These are phyloP conservation scores for Acanthurus lineatus DNA, from an alignment of 2,797 vertebrate species.

Conservation along the genomic window DNA sequence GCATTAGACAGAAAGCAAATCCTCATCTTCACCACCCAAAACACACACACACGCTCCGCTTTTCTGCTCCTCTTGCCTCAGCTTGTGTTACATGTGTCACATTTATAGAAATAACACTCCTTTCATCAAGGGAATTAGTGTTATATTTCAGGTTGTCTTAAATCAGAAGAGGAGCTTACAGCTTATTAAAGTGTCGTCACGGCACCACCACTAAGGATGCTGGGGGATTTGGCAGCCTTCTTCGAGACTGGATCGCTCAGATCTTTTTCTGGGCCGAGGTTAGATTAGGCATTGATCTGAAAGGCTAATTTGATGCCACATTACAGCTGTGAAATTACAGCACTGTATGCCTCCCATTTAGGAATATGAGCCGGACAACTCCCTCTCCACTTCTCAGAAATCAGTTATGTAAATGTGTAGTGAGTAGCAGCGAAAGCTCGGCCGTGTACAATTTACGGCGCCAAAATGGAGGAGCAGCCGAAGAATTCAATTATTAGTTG, in stretches of 20 bases:
- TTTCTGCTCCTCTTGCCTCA: slow-evolving; percentile 53
- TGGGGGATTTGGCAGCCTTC: slow-evolving; percentile 72
- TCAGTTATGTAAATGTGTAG: slow-evolving; percentile 64
- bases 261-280: slow-evolving; percentile 77
- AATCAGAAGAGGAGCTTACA: slow-evolving; percentile 81
- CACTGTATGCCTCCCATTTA: slow-evolving; percentile 64
- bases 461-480: slow-evolving; percentile 20
- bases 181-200: slow-evolving; percentile 80
- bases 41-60: slow-evolving; percentile 34
- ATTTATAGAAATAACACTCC: slow-evolving; percentile 82
- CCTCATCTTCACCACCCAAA: slow-evolving; percentile 61
- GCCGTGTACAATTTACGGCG: slow-evolving; percentile 23
- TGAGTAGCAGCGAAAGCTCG: slow-evolving; percentile 30
- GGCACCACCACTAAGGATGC: slow-evolving; percentile 65
- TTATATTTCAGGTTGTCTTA: slow-evolving; percentile 85
- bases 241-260: slow-evolving; percentile 65
- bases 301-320: slow-evolving; percentile 83
- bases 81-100: slow-evolving; percentile 82
- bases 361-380: slow-evolving; percentile 62
- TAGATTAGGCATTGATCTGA: slow-evolving; percentile 83
- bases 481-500: slow-evolving; percentile 50
- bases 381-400: slow-evolving; percentile 56
- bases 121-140: slow-evolving; percentile 80
- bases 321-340: slow-evolving; percentile 81
- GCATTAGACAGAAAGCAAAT: slow-evolving; percentile 73